Base-by-base conservation (phyloP, 1,140 invertebrate species). In the Parapsyche elsis region DNA sequence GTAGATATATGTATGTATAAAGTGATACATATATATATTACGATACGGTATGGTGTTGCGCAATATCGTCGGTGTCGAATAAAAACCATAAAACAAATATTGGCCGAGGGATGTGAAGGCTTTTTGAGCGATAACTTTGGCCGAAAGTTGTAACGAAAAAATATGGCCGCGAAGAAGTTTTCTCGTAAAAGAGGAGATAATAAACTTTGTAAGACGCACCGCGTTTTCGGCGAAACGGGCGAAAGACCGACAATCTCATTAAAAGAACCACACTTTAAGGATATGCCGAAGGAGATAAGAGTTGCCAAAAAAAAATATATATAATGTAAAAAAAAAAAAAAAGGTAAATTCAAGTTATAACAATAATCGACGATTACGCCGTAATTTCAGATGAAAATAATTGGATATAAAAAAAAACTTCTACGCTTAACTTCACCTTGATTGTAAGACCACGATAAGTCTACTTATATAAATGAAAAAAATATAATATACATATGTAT, bases 61-160 rank as follows among this genome's bases (percentile, higher is more conserved):
- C 30, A 38, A 38, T 38, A 38, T 38, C 30, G 30, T 1, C 30
- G 7, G 30, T 38, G 30, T 38, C 73, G 14, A 75, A 75, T 75
- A 75, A 57, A 75, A 57, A 30, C 49, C 24, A 75, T 75, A 75
- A 57, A 75, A 53, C 49, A 75, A 53, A 75, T 75, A 75, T 75
- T 30, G 73, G 73, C 23, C 23, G 24, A 57, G n/a, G 53, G n/a
- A 75, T 75, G 19, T 16, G 45, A 57, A 23, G 24, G 10, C 14
- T 57, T 75, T 75, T 75, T 75, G 46, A 75, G 49, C 44, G 73
- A 75, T 75, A 75, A 75, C 73, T 75, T 75, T 14, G 64, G 30
- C 71, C 53, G 61, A 80, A 80, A 77, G 74, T 80, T 80, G 59
- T 71, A 80, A 80, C 79, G 74, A 80, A 80, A 80, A 80, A 80